Evolutionary conservation across 2,797 vertebrate genomes (phyloP).

Genomic region (Eidolon dupreanum): DNA sequence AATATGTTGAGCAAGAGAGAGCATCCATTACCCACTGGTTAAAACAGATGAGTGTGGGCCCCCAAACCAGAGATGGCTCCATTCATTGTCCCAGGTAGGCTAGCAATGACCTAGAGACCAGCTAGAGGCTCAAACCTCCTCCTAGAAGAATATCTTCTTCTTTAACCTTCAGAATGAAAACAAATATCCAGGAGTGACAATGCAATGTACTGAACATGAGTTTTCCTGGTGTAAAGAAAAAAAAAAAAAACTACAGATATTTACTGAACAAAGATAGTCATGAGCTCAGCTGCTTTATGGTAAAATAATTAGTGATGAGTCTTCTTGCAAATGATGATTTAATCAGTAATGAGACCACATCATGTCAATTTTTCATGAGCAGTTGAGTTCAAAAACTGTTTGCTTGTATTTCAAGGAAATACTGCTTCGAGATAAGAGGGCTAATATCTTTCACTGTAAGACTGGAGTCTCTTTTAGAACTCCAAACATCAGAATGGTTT

Average conservation of each 20-base stretch:
- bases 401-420: constrained; percentile 44
- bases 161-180: background rate
- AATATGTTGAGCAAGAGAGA: background rate
- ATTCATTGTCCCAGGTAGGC: background rate
- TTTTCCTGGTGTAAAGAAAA: background rate
- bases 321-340: constrained; percentile 12
- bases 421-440: constrained; percentile 22
- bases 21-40: background rate
- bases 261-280: constrained; percentile 8
- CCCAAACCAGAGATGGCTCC: background rate
- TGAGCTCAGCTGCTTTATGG: background rate
- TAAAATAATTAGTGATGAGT: background rate
- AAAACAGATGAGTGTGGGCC: background rate
- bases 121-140: background rate
- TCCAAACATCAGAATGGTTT: background rate
- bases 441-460: background rate
- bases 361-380: constrained; percentile 19
- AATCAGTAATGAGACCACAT: background rate
- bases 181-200: background rate
- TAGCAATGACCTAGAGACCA: background rate
- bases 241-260: background rate
- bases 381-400: constrained; percentile 17
- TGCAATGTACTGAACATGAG: background rate
- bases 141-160: background rate
- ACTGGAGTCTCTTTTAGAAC: background rate